Conservation (phyloP, 92 coral and sea anemone genomes). For the Epizoanthus rinbou region DNA sequence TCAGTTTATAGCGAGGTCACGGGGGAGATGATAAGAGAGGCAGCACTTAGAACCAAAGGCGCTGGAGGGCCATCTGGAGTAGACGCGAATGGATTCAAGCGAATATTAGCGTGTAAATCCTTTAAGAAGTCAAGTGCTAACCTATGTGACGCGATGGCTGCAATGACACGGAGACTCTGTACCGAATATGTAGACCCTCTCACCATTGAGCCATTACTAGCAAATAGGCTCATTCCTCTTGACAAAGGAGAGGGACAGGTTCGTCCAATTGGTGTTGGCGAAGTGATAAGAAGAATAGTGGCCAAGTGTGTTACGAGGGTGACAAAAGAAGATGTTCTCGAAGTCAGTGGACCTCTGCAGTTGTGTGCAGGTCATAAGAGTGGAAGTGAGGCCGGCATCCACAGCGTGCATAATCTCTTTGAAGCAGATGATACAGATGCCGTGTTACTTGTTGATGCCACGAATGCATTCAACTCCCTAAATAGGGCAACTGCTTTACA, state of each 20-base stretch:
- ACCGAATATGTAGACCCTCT: constrained; percentile 39
- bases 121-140: constrained; percentile 34
- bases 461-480: constrained; percentile 10
- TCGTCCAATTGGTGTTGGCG: constrained; percentile 40
- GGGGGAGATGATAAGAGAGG: constrained; percentile 33
- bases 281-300: constrained; percentile 32
- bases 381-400: constrained; percentile 22
- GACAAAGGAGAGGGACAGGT: constrained; percentile 42
- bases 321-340: constrained; percentile 32
- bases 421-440: constrained; percentile 36
- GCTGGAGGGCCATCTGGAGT: constrained; percentile 40
- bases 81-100: constrained; percentile 37
- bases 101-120: constrained; percentile 32
- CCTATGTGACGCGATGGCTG: constrained; percentile 44
- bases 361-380: constrained; percentile 16
- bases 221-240: constrained; percentile 31
- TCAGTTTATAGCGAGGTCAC: constrained; percentile 25
- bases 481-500: constrained; percentile 20
- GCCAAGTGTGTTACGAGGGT: constrained; percentile 42
- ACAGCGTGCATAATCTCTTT: constrained; percentile 8
- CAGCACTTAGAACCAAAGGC: constrained; percentile 31
- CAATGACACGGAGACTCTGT: constrained; percentile 41
- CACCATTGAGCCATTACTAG: constrained; percentile 18
- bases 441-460: constrained; percentile 14
- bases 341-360: constrained; percentile 23